Conservation (phyloP, 2,113 vertebrate genomes). For the Tachysurus vachellii region DNA sequence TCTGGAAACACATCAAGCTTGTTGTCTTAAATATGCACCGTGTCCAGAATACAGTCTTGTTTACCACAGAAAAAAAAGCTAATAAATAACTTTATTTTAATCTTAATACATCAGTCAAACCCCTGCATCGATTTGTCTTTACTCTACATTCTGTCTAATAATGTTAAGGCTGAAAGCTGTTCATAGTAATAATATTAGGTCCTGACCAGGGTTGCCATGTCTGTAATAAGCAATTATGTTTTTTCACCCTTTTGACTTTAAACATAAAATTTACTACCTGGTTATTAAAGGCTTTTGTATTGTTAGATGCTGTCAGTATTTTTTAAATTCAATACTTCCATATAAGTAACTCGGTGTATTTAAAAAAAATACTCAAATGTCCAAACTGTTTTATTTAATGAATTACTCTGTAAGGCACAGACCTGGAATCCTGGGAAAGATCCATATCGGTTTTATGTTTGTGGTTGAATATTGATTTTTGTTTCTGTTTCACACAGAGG, state of each 20-base stretch:
- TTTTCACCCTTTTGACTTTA: not conserved
- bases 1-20: not conserved
- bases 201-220: not conserved
- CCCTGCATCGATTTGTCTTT: not conserved
- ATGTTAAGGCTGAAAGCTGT: not conserved
- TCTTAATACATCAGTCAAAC: not conserved
- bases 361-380: too few species aligned
- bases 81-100: too few species aligned
- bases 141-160: not conserved
- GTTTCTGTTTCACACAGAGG: conserved; percentile 74
- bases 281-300: not conserved
- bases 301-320: not conserved
- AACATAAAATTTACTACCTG: not conserved
- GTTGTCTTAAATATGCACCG: not conserved
- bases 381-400: not conserved
- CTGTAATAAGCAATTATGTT: not conserved
- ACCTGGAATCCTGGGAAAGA: not conserved
- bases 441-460: not conserved
- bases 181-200: not conserved
- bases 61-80: too few species aligned
- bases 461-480: not conserved
- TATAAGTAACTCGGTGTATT: not conserved
- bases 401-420: not conserved
- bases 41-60: not conserved
- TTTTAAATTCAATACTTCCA: not conserved